phyloP scores from a whole-genome alignment of 2,797 vertebrate species.

The Garrulus glandarius region DNA sequence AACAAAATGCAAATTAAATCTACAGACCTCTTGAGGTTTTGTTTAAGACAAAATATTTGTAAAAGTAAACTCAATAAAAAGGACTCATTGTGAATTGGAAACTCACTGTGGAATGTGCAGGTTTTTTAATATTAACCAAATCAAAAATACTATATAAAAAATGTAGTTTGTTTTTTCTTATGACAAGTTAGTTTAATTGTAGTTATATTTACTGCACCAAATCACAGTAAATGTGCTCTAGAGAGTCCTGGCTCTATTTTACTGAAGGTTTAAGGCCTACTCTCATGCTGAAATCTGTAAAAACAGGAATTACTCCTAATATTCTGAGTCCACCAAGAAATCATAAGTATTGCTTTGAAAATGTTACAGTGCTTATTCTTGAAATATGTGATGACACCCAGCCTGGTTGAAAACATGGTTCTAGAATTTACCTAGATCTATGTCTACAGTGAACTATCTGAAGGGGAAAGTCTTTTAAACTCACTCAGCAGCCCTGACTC shows the following conservation, averaged over 20 bases:
- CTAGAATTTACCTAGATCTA: neutral
- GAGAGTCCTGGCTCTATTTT: neutral
- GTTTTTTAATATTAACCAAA: neutral
- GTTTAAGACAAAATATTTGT: slow-evolving; percentile 9
- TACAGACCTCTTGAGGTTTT: neutral
- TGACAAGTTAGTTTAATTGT: neutral
- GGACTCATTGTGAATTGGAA: neutral
- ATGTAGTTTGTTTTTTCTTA: neutral
- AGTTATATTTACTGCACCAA: neutral
- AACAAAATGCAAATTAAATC: neutral
- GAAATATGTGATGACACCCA: neutral
- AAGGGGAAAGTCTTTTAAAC: neutral
- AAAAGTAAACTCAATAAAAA: neutral
- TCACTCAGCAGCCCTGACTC: neutral
- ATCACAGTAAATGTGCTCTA: neutral
- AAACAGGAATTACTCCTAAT: neutral
- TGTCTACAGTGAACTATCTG: neutral
- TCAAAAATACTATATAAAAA: neutral
- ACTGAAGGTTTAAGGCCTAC: neutral
- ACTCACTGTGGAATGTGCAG: neutral
- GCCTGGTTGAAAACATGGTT: neutral
- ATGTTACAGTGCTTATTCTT: neutral
- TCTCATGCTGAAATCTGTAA: neutral
- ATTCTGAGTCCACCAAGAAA: neutral
- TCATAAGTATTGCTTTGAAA: neutral